Percentiles rank a stretch among this genome's conserved stretches.
phyloP scores from a whole-genome alignment of 2,797 vertebrate genomes.

The Huso huso region DNA sequence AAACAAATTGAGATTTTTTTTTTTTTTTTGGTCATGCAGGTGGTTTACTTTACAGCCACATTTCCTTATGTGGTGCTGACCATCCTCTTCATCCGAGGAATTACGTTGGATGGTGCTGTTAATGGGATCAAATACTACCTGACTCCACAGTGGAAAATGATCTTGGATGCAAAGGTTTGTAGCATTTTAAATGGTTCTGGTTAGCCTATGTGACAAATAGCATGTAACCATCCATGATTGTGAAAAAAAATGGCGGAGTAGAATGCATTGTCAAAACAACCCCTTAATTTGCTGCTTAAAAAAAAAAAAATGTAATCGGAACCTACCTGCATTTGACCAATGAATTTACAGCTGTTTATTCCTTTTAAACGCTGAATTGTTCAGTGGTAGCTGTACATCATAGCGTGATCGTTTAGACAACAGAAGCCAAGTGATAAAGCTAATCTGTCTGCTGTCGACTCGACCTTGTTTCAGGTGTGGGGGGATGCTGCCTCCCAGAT shows the following conservation, averaged over 20 bases:
- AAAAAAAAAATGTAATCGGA: no score
- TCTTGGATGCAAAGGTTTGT: slow-evolving; percentile 89
- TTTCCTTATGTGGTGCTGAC: slow-evolving; percentile 95
- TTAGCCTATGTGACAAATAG: neutral
- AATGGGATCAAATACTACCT: slow-evolving; percentile 92
- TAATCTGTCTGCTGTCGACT: slow-evolving; percentile 1
- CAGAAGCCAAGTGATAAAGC: no score
- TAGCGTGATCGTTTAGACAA: no score
- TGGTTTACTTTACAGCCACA: slow-evolving; percentile 97
- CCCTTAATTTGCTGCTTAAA: no score
- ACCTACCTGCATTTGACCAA: no score
- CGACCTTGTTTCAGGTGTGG: slow-evolving; percentile 74
- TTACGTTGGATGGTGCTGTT: slow-evolving; percentile 88
- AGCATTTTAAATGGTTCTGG: no score
- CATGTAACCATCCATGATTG: no score
- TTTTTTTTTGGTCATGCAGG: slow-evolving; percentile 50
- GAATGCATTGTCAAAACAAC: no score
- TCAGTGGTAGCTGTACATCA: no score
- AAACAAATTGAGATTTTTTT: neutral
- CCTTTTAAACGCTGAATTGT: no score
- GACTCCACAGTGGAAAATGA: slow-evolving; percentile 96
- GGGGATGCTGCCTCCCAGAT: slow-evolving; percentile 96
- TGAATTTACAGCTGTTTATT: no score
- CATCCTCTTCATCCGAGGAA: slow-evolving; percentile 92
- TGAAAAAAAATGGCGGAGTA: no score